Conservation (phyloP, 2,797 vertebrate species). For the Aphelocoma californica region DNA sequence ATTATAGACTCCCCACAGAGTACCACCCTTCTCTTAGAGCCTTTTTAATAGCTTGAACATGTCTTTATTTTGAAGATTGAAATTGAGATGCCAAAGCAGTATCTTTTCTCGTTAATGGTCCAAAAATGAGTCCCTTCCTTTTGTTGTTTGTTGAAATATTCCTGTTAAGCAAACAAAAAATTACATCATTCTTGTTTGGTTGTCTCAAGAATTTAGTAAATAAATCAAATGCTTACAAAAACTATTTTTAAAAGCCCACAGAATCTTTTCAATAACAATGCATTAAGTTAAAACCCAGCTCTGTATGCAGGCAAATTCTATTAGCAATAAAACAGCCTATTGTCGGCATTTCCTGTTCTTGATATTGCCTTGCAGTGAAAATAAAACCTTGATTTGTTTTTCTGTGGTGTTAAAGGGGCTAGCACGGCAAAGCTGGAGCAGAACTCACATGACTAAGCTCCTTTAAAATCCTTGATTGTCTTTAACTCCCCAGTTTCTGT, state of each 20-base stretch:
- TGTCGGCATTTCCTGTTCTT: background rate
- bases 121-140: background rate
- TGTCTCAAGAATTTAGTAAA: background rate
- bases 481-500: background rate
- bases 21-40: background rate
- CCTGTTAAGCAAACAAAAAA: background rate
- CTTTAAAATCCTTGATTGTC: slow-evolving; percentile 17
- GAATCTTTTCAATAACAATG: background rate
- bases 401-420: background rate
- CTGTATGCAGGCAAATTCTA: background rate
- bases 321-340: slow-evolving; percentile 25
- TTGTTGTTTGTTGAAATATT: background rate
- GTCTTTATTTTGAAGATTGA: background rate
- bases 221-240: background rate
- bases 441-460: background rate
- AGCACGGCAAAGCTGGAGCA: slow-evolving; percentile 13
- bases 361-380: slow-evolving; percentile 16
- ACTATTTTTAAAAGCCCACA: background rate
- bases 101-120: background rate
- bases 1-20: background rate
- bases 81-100: background rate
- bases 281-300: slow-evolving; percentile 14
- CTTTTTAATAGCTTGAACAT: background rate
- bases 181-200: background rate
- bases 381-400: slow-evolving; percentile 64